phyloP scores from a whole-genome alignment of 2,113 vertebrate genomes.

The Stomatorhinus ivindoensis region DNA sequence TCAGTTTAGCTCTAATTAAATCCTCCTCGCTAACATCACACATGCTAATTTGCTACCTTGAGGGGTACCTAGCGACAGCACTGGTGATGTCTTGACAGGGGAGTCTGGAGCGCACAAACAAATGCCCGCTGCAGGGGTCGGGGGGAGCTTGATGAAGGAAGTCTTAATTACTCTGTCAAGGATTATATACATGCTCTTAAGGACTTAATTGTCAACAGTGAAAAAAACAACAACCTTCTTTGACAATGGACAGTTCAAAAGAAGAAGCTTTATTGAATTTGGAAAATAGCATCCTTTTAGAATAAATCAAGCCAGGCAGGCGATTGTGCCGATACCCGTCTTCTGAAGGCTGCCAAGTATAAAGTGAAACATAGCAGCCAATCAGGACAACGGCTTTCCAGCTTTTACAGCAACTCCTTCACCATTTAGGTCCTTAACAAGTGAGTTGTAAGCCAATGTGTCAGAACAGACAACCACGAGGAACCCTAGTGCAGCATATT shows the following conservation, averaged over 20 bases:
- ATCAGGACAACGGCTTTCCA: neutral
- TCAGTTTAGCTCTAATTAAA: constrained; percentile 48
- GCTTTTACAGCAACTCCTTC: neutral
- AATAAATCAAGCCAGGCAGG: neutral
- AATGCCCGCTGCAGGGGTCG: neutral
- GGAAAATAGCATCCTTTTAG: neutral
- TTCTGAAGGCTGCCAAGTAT: neutral
- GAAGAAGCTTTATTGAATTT: neutral
- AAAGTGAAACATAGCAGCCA: constrained; percentile 1
- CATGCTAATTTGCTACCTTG: constrained; percentile 43
- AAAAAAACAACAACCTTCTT: neutral
- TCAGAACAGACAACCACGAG: neutral
- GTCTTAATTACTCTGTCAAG: neutral
- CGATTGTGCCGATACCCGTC: neutral
- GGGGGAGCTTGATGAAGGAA: neutral
- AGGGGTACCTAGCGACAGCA: constrained; percentile 44
- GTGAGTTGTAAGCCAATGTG: neutral
- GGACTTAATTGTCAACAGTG: neutral
- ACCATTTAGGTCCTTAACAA: neutral
- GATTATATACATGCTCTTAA: neutral
- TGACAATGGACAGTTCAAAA: neutral
- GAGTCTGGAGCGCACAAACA: neutral
- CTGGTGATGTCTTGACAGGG: constrained; percentile 27
- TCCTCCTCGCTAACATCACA: constrained; percentile 50
- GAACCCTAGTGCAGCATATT: neutral